phyloP scores from a whole-genome alignment of 1,140 invertebrate genomes.

The Oryctes rhinoceros region DNA sequence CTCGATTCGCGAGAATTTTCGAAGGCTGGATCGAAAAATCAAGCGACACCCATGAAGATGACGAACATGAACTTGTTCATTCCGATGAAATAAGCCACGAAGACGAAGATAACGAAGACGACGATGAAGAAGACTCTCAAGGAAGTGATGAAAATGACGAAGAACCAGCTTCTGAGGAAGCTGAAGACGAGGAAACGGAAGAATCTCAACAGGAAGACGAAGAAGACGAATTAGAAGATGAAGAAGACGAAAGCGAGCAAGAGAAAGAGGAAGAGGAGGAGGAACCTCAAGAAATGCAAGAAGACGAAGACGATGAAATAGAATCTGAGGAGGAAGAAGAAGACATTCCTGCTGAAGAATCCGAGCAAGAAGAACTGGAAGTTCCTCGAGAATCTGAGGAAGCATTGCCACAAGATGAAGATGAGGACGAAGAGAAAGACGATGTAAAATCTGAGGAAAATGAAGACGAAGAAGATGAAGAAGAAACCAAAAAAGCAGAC shows the following conservation, averaged over 20 bases:
- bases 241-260: slow-evolving; percentile 56
- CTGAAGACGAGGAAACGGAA: slow-evolving; percentile 43
- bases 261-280: slow-evolving; percentile 54
- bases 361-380: slow-evolving; percentile 48
- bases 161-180: slow-evolving; percentile 44
- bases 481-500: slow-evolving; percentile 49
- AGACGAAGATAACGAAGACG: slow-evolving; percentile 54
- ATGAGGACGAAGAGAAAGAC: slow-evolving; percentile 50
- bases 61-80: slow-evolving; percentile 62
- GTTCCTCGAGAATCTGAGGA: slow-evolving; percentile 56
- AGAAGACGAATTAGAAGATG: slow-evolving; percentile 51
- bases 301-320: slow-evolving; percentile 55
- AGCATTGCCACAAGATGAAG: slow-evolving; percentile 53
- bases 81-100: slow-evolving; percentile 56
- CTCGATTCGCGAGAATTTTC: slow-evolving; percentile 75
- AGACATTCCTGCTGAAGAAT: slow-evolving; percentile 58
- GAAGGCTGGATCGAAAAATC: slow-evolving; percentile 81
- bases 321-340: slow-evolving; percentile 46
- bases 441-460: slow-evolving; percentile 15
- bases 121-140: slow-evolving; percentile 49
- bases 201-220: slow-evolving; percentile 49
- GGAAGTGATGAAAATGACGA: slow-evolving; percentile 49
- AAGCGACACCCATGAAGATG: slow-evolving; percentile 64
- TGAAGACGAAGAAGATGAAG: slow-evolving; percentile 23
- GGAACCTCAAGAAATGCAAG: slow-evolving; percentile 53